phyloP scores from a whole-genome alignment of 2,797 vertebrate genomes.

The Lepus oiostolus region DNA sequence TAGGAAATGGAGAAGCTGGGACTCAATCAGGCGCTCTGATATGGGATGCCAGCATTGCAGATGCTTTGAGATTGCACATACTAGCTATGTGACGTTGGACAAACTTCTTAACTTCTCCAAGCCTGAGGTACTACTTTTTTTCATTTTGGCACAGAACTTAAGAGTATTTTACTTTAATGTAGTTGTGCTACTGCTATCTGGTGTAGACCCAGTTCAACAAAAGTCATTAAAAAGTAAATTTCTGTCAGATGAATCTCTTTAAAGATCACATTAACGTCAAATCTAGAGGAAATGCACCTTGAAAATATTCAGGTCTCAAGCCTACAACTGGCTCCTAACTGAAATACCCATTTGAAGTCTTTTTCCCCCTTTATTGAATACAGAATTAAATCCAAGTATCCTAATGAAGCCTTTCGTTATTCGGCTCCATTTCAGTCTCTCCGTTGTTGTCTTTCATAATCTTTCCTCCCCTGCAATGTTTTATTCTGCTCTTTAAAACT shows the following conservation, averaged over 20 bases:
- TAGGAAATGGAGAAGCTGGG: too few relatives aligned
- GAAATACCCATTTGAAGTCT: neutral
- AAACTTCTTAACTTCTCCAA: too few relatives aligned
- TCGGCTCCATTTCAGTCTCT: neutral
- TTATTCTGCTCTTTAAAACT: slow-evolving; percentile 10
- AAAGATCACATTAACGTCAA: neutral
- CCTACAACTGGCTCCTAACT: slow-evolving; percentile 13
- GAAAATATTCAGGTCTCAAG: slow-evolving; percentile 9
- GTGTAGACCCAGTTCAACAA: neutral
- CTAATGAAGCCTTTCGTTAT: slow-evolving; percentile 16
- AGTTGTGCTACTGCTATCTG: slow-evolving; percentile 22
- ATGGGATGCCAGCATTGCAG: too few relatives aligned
- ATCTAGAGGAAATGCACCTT: slow-evolving; percentile 27
- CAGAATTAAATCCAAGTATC: slow-evolving; percentile 48
- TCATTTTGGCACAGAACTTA: slow-evolving; percentile 46
- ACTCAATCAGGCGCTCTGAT: too few relatives aligned
- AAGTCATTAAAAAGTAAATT: neutral
- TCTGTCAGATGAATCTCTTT: too few relatives aligned
- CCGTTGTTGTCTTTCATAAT: neutral
- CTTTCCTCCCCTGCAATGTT: neutral
- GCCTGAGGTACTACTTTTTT: neutral
- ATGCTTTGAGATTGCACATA: too few relatives aligned
- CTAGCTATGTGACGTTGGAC: too few relatives aligned
- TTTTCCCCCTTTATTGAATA: slow-evolving; percentile 7
- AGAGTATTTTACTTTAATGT: slow-evolving; percentile 51